Conservation (phyloP, 2,797 vertebrate genomes). For the Tokudaia muenninki region DNA sequence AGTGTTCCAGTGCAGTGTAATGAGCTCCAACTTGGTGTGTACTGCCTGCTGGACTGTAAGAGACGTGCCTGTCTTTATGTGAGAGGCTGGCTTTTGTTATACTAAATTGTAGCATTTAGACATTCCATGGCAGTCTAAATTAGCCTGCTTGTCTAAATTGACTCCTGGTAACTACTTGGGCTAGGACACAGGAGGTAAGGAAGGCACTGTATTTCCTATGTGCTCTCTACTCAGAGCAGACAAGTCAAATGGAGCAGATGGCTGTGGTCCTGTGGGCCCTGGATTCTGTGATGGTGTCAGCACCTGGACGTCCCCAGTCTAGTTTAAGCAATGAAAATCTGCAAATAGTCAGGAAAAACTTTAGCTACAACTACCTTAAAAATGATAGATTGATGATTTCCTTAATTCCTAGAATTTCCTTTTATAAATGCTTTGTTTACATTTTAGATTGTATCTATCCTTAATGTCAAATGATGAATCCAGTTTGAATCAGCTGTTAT, state of each 20-base stretch:
- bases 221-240: constrained; percentile 61
- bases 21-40: constrained; percentile 77
- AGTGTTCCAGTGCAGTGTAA: constrained; percentile 80
- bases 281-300: constrained; percentile 65
- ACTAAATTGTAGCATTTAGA: constrained; percentile 68
- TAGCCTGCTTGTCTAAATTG: background rate
- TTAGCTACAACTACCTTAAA: constrained; percentile 83
- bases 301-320: constrained; percentile 66
- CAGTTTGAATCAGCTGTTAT: constrained; percentile 87
- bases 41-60: constrained; percentile 71
- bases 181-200: constrained; percentile 46
- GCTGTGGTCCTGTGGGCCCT: constrained; percentile 34
- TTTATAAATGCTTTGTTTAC: constrained; percentile 88
- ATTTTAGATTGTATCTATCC: constrained; percentile 88
- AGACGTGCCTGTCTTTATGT: constrained; percentile 75
- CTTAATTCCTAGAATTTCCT: constrained; percentile 85
- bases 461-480: constrained; percentile 87
- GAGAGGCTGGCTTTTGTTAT: constrained; percentile 77
- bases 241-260: constrained; percentile 35
- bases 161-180: constrained; percentile 47
- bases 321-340: constrained; percentile 81
- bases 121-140: constrained; percentile 61
- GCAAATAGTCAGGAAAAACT: constrained; percentile 77
- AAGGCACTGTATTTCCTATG: constrained; percentile 63
- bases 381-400: constrained; percentile 83